phyloP scores from a whole-genome alignment of 2,797 vertebrate species.

The Eospalax fontanierii region DNA sequence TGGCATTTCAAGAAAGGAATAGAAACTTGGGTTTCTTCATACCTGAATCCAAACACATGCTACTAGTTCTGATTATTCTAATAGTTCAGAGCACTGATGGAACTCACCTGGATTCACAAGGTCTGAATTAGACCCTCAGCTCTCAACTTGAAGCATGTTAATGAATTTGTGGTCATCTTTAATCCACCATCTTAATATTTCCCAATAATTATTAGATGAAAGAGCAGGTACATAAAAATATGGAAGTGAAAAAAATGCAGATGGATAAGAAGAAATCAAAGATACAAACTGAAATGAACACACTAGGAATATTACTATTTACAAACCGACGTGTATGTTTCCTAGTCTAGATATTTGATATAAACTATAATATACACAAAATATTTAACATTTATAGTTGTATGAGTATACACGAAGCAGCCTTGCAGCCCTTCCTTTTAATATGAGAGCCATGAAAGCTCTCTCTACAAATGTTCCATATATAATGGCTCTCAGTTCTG shows the following conservation, averaged over 20 bases:
- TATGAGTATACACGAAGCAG: not conserved
- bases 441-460: not conserved
- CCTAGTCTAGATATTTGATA: not conserved
- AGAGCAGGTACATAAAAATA: not conserved
- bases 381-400: not conserved
- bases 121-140: not conserved
- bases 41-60: not conserved
- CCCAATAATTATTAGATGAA: not conserved
- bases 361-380: not conserved
- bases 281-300: conserved; percentile 43
- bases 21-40: not conserved
- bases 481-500: not conserved
- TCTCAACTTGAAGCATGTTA: not conserved
- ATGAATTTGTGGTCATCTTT: not conserved
- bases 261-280: not conserved
- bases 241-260: not conserved
- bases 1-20: conserved; percentile 9
- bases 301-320: not conserved
- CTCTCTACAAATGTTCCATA: not conserved
- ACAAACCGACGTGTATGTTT: not conserved
- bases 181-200: not conserved
- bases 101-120: not conserved
- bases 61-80: not conserved
- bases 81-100: not conserved
- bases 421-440: not conserved